A percentile compares a stretch with the other conserved stretches of the same genome.
These are phyloP conservation scores for Nematolebias whitei DNA, from an alignment of 2,113 vertebrate genomes.

Conservation along the genomic window DNA sequence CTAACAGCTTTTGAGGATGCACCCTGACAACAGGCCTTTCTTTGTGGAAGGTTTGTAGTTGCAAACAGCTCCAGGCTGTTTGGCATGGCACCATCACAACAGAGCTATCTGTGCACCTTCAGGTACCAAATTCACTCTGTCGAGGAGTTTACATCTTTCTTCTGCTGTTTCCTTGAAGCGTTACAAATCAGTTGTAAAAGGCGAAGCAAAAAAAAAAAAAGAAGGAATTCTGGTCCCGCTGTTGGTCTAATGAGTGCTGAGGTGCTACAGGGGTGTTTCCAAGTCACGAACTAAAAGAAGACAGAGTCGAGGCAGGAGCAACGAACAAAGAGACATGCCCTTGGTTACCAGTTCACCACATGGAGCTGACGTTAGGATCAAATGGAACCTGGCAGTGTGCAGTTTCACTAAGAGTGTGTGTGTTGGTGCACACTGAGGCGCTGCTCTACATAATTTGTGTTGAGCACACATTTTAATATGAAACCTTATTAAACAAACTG, in stretches of 20 bases:
- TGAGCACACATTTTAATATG: neutral
- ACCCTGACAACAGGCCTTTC: neutral
- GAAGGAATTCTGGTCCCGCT: slow-evolving; percentile 9
- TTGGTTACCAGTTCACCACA: slow-evolving; percentile 13
- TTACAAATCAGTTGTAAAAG: slow-evolving; percentile 13
- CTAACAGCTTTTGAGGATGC: slow-evolving; percentile 9
- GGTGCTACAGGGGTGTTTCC: slow-evolving; percentile 12
- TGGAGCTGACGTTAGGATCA: neutral
- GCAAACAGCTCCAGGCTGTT: slow-evolving; percentile 47
- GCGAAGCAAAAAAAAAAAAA: neutral
- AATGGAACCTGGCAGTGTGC: slow-evolving; percentile 14
- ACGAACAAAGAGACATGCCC: slow-evolving; percentile 14
- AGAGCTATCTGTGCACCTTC: slow-evolving; percentile 15
- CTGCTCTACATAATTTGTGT: neutral
- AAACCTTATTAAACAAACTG: neutral
- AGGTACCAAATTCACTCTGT: slow-evolving; percentile 19
- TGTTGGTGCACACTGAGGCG: neutral
- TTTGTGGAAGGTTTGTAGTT: slow-evolving; percentile 12
- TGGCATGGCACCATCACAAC: slow-evolving; percentile 34
- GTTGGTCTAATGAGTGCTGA: slow-evolving; percentile 28
- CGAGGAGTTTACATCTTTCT: slow-evolving; percentile 22
- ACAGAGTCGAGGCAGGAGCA: neutral
- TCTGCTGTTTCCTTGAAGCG: slow-evolving; percentile 23
- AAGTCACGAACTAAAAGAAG: slow-evolving; percentile 23
- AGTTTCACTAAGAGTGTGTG: neutral